Evolutionary conservation across 1,140 invertebrate genomes (phyloP).

Genomic region (Trichomalopsis sarcophagae): DNA sequence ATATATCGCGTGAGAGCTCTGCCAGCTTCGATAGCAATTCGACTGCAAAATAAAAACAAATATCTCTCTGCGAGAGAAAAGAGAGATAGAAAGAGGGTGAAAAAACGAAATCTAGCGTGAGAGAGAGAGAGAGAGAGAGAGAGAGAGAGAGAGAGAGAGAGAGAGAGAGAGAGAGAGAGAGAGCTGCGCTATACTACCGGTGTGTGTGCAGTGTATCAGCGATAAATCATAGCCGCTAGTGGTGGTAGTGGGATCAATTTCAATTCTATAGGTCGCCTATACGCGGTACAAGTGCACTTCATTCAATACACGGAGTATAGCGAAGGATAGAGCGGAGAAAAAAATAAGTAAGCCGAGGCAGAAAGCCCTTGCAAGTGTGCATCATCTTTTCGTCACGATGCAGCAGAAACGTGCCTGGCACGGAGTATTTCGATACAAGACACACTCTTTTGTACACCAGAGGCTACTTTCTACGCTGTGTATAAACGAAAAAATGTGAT

Average conservation of each 20-base stretch:
- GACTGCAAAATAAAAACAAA: conserved; percentile 20
- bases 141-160: not conserved
- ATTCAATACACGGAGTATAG: conserved; percentile 4
- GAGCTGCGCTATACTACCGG: not conserved
- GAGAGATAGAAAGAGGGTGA: not conserved
- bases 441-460: not conserved
- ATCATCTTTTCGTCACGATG: conserved; percentile 23
- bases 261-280: conserved; percentile 17
- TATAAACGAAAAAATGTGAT: conserved; percentile 1
- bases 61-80: not conserved
- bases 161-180: not conserved
- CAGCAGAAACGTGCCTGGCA: conserved; percentile 3
- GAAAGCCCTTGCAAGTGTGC: conserved; percentile 10
- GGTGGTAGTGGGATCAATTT: conserved; percentile 33
- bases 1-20: conserved; percentile 5
- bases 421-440: not conserved
- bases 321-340: not conserved
- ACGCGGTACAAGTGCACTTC: conserved; percentile 3
- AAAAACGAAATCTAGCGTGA: conserved; percentile 27
- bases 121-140: not conserved
- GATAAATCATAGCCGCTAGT: conserved; percentile 33
- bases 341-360: not conserved
- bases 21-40: not conserved
- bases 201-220: conserved; percentile 14
- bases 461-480: not conserved